A percentile compares a stretch with the other conserved stretches of the same genome.
These are phyloP conservation scores for Platycnemis pennipes DNA, from an alignment of 2,888 invertebrate genomes.

Conservation along the genomic window DNA sequence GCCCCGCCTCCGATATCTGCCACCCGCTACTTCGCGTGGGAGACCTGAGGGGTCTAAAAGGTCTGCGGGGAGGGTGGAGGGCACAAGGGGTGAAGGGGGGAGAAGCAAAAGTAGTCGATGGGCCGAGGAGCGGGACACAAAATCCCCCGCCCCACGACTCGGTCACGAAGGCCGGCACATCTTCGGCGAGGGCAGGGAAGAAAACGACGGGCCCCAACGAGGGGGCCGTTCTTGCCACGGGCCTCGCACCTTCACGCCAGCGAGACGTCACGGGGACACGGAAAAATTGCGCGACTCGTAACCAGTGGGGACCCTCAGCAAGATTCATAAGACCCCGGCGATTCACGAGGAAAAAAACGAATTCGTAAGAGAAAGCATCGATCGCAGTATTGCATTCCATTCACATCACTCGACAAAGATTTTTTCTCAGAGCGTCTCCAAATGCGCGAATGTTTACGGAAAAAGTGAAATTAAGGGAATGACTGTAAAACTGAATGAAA, in stretches of 20 bases:
- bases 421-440: background rate
- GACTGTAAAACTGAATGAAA: too few species aligned
- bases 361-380: background rate
- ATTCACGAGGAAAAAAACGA: background rate
- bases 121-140: conserved; percentile 24
- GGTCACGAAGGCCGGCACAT: conserved; percentile 61
- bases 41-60: conserved; percentile 49
- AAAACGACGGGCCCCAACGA: conserved; percentile 4
- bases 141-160: background rate
- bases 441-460: background rate
- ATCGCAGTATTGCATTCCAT: background rate
- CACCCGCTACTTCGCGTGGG: conserved; percentile 54
- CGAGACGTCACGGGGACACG: background rate
- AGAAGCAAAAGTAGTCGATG: background rate
- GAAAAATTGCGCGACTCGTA: background rate
- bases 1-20: background rate
- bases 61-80: conserved; percentile 7
- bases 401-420: background rate
- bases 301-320: background rate
- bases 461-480: background rate
- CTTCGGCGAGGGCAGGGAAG: conserved; percentile 26
- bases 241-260: background rate
- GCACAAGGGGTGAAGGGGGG: background rate
- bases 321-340: background rate
- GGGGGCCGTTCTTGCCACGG: background rate